A percentile compares a stretch with the other conserved stretches of the same genome.
These are phyloP conservation scores for Spilosoma lubricipeda DNA, from an alignment of 2,888 invertebrate genomes.

Conservation along the genomic window DNA sequence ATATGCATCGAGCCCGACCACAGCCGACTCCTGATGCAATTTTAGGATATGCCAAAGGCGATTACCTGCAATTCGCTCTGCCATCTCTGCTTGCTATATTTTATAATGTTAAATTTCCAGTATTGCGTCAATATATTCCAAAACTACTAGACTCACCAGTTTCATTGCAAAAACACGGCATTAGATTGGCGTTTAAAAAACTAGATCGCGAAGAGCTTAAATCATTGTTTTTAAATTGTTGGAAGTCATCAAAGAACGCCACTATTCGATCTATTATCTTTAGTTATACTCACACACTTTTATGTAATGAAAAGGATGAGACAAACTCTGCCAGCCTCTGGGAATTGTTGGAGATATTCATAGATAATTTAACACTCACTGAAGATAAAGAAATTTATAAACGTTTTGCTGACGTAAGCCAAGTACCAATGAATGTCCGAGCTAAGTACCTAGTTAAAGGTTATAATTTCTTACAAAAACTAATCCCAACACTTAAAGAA, in stretches of 20 bases:
- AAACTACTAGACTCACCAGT: slow-evolving; percentile 66
- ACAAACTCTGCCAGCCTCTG: slow-evolving; percentile 56
- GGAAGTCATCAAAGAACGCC: slow-evolving; percentile 67
- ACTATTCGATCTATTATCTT: slow-evolving; percentile 70
- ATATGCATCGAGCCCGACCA: slow-evolving; percentile 73
- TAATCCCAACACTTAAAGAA: slow-evolving; percentile 43
- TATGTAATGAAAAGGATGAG: slow-evolving; percentile 62
- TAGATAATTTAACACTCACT: slow-evolving; percentile 64
- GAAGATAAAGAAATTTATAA: slow-evolving; percentile 70
- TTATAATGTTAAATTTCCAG: slow-evolving; percentile 61
- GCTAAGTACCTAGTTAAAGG: slow-evolving; percentile 63
- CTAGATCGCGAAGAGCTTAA: slow-evolving; percentile 58
- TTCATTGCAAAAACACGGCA: slow-evolving; percentile 74
- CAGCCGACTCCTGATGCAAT: slow-evolving; percentile 64
- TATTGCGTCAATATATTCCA: slow-evolving; percentile 56
- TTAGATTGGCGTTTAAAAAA: slow-evolving; percentile 65
- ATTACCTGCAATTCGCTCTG: slow-evolving; percentile 70
- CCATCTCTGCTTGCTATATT: slow-evolving; percentile 71
- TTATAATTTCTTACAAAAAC: slow-evolving; percentile 63
- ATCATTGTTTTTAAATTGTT: slow-evolving; percentile 60
- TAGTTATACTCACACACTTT: slow-evolving; percentile 59
- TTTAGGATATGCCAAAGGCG: slow-evolving; percentile 70
- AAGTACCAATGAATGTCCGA: slow-evolving; percentile 58
- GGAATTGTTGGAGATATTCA: slow-evolving; percentile 64
- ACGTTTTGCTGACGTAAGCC: slow-evolving; percentile 51